Base-by-base conservation (phyloP, 2,888 invertebrate genomes). In the Mellilla xanthometata region DNA sequence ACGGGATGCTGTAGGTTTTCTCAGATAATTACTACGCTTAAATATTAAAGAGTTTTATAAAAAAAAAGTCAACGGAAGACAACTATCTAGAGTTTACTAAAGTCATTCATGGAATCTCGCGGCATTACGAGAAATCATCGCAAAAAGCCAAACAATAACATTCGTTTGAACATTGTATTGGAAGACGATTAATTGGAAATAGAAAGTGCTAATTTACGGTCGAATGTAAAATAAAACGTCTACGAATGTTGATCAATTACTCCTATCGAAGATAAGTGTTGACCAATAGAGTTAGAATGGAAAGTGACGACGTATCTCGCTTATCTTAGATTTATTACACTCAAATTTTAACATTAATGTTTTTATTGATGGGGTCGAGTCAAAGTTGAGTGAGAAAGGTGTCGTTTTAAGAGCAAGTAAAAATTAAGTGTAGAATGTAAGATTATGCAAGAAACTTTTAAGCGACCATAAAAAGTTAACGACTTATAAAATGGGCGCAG, bases 91-190 rank as follows among this genome's bases (percentile, higher is more conserved):
- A 41, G 35, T 54, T 49, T 52, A 54, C 54, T 39, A 57, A 43
- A 60, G 52, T 40, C 60, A 59, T 57, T 56, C 48, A 47, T 50
- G 50, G 62, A 61, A 56, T 52, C 47, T 34, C 41, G 52, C 56
- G 43, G 52, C 48, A 68, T 67, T 61, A 60, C 60, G 58, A 61
- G 71, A 74, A 67, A 65, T 40, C 49, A 41, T 36, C 19, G 49
- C 55, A 72, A 73, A 66, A 73, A 68, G 54, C 49, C 56, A 60
- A 62, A 74, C 72, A 72, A 76, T 70, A 54, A 53, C 50, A 52
- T 51, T 46, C 48, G 54, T 58, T 57, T 13, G 26, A 22, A 12
- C 24, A 39, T 15, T 46, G 39, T 38, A 39, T 52, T 32, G 28
- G 10, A 29, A 52, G 44, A 56, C 62, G 59, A 19, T 67, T 69